Evolutionary conservation across 2,797 vertebrate species (phyloP), one percentile per base, ranked within the genome.

Genomic region (Pagetopsis macropterus): DNA sequence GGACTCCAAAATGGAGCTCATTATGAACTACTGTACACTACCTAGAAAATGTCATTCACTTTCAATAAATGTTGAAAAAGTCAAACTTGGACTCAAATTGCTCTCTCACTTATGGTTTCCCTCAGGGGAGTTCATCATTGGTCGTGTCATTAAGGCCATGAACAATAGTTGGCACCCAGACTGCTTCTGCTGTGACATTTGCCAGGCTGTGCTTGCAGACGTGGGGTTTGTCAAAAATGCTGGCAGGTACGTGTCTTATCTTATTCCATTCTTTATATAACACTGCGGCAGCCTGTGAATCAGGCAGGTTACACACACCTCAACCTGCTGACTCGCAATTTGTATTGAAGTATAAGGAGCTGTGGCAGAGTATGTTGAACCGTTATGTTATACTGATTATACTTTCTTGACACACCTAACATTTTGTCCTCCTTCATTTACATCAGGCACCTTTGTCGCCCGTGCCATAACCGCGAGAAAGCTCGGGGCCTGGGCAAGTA

Each of bases 111-210:
- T 48, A 5, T 69, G 17, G 10, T 89, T 78, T 77, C 60, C 64
- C 68, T 19, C 83, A 99, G 98, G 98, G 61, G 98, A 99, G 87
- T 99, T 99, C 91, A 99, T 99, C 92, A 99, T 99, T 51, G 98
- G 98, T 61, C 96, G 98, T 70, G 98, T 99, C 86, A 99, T 99
- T 93, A 99, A 99, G 93, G 98, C 98, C 87, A 99, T 99, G 98
- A 99, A 99, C 93, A 99, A 99, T 76, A 99, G 98, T 89, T 99
- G 98, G 98, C 98, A 99, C 82, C 98, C 98, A 0, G 96, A 97
- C 81, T 99, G 98, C 87, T 99, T 99, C 94, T 94, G 97, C 92
- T 99, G 98, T 84, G 96, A 99, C 89, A 95, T 99, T 86, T 99
- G 98, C 88, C 94, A 98, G 81, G 88, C 95, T 69, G 95, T 99